phyloP scores from a whole-genome alignment of 2,888 invertebrate genomes.

The Hydrotaea cyrtoneurina region DNA sequence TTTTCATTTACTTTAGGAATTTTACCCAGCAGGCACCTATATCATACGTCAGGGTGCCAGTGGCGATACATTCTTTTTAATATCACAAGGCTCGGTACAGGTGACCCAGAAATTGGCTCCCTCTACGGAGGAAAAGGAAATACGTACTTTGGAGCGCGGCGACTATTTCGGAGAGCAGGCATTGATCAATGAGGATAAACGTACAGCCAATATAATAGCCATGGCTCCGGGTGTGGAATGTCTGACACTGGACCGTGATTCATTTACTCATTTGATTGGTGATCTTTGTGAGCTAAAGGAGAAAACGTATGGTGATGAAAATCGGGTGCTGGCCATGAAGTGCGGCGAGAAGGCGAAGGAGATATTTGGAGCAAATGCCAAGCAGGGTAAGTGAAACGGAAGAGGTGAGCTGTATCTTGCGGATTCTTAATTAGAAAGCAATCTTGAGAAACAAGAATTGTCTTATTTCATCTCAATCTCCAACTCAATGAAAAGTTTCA shows the following conservation, averaged over 20 bases:
- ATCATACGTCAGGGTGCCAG: conserved; percentile 93
- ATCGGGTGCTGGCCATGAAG: conserved; percentile 80
- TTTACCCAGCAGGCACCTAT: conserved; percentile 89
- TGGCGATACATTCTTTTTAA: conserved; percentile 95
- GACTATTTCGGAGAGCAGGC: conserved; percentile 96
- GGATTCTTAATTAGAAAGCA: too few species aligned
- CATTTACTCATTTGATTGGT: conserved; percentile 88
- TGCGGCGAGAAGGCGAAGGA: conserved; percentile 78
- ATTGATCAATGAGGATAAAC: conserved; percentile 90
- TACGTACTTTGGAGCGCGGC: conserved; percentile 87
- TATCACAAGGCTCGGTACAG: conserved; percentile 90
- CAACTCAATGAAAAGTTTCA: too few species aligned
- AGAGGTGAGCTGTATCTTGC: too few species aligned
- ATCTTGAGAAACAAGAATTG: too few species aligned
- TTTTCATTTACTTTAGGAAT: conserved; percentile 83
- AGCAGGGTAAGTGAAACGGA: conserved; percentile 73
- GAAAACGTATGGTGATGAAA: conserved; percentile 87
- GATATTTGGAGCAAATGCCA: conserved; percentile 77
- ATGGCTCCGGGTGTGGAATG: conserved; percentile 92
- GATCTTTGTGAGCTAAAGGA: conserved; percentile 88
- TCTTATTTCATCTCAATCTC: too few species aligned
- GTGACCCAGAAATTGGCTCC: conserved; percentile 86
- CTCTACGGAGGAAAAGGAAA: conserved; percentile 83
- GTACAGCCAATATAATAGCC: conserved; percentile 96
- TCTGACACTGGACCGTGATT: conserved; percentile 90